These are phyloP conservation scores for Hybos culiciformis DNA, from an alignment of 2,888 invertebrate species.

Conservation along the genomic window DNA sequence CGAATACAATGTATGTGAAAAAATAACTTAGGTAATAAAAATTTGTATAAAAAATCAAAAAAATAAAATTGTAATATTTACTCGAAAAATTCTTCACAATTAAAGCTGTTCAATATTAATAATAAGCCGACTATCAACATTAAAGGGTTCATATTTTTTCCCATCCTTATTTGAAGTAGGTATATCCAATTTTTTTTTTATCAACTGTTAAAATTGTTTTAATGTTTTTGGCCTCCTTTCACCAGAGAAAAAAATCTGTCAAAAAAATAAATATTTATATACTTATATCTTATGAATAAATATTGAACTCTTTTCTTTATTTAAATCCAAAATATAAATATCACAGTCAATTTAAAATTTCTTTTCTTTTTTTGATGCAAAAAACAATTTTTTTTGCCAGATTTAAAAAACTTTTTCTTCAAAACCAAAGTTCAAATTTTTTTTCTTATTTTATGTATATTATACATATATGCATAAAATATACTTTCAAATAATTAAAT, in stretches of 20 bases:
- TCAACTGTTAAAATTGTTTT: not conserved
- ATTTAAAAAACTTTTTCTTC: too few species aligned
- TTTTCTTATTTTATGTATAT: too few species aligned
- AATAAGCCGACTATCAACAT: not conserved
- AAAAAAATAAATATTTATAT: too few species aligned
- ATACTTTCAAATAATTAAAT: not conserved
- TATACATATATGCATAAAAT: too few species aligned
- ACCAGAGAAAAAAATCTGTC: not conserved
- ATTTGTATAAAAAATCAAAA: too few species aligned
- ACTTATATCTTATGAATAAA: not conserved
- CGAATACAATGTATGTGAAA: too few species aligned
- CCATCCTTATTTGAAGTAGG: not conserved
- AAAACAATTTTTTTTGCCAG: too few species aligned
- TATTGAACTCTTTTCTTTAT: not conserved
- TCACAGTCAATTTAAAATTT: not conserved
- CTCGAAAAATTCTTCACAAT: not conserved
- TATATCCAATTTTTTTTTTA: not conserved
- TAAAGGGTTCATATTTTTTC: not conserved
- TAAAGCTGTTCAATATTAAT: not conserved
- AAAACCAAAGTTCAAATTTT: too few species aligned
- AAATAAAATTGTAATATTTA: not conserved
- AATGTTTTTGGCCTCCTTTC: slow-evolving; percentile 1
- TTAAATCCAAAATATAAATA: not conserved
- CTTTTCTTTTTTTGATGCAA: not conserved
- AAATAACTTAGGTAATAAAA: too few species aligned